Evolutionary conservation across 2,113 vertebrate species (phyloP), one percentile per base, ranked within the genome.

Genomic region (Cichladusa arquata): DNA sequence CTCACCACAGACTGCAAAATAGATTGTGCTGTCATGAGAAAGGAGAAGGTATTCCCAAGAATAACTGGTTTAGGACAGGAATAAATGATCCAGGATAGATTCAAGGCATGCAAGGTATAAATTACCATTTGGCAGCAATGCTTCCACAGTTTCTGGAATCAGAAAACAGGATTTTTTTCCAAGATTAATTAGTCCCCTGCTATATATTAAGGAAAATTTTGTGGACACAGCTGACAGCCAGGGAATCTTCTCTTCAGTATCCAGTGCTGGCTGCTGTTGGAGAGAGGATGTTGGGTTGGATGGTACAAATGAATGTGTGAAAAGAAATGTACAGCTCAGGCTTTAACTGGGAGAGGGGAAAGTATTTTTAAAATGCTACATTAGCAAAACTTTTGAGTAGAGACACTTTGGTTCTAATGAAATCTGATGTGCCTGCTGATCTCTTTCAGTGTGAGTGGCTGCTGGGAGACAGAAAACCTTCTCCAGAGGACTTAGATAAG

Each of bases 401-500:
- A 73, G 51, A 11, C 4, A 1, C 48, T 57, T 47, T 33, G 12
- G 4, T 48, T 70, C 22, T 23, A 3, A 19, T 78, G 28, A n/a
- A 20, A 42, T 36, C 24, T 89, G 14, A 44, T 34, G 9, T 90
- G 36, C 66, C 48, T 87, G 86, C 58, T 94, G 81, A 25, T 96
- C 60, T 94, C 50, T 95, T 92, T 42, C 95, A 99, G 99, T 99
- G 99, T 14, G 99, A 99, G 93, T 99, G 99, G 99, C 97, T 99
- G 96, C 98, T 99, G 93, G 99, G 99, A 64, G 99, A 99, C 98
- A 98, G 99, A 92, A 99, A 99, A 95, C 99, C 99, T 29, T 99
- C 99, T 42, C 99, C 99, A 9, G 99, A 99, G 96, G 99, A 99
- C 92, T 97, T 99, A 94, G 99, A 99, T 93, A 99, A 99, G 96